Conservation (phyloP, 2,113 vertebrate species). For the Gasterosteus nipponicus region DNA sequence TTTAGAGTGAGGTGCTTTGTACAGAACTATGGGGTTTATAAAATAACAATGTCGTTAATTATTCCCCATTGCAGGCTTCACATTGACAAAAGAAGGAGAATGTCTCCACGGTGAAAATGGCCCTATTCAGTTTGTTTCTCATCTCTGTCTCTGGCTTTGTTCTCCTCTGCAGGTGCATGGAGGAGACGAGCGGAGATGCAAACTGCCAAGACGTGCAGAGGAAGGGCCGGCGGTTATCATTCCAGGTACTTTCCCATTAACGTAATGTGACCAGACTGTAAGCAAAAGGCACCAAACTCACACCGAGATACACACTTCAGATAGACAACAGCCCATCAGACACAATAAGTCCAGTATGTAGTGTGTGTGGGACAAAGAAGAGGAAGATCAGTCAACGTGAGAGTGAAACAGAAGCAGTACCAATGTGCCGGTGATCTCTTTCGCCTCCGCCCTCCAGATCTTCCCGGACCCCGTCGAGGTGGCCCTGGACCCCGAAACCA, state of each 20-base stretch:
- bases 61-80: neutral
- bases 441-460: conserved; percentile 67
- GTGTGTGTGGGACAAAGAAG: neutral
- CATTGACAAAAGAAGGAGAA: neutral
- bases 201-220: conserved; percentile 67
- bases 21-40: neutral
- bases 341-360: conserved; percentile 9
- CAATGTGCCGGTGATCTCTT: neutral
- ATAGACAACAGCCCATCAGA: neutral
- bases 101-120: neutral
- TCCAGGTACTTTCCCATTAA: conserved; percentile 68
- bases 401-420: neutral
- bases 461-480: conserved; percentile 83
- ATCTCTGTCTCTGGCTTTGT: neutral
- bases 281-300: neutral
- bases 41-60: neutral
- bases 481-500: conserved; percentile 58
- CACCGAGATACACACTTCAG: too few species aligned
- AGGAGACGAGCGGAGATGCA: conserved; percentile 52
- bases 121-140: neutral
- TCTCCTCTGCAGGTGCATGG: conserved; percentile 67
- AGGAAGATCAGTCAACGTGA: neutral
- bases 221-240: conserved; percentile 70
- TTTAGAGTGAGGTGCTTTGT: neutral
- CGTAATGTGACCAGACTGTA: neutral